Conservation (phyloP, 2,888 invertebrate species). For the Phyllotreta striolata region DNA sequence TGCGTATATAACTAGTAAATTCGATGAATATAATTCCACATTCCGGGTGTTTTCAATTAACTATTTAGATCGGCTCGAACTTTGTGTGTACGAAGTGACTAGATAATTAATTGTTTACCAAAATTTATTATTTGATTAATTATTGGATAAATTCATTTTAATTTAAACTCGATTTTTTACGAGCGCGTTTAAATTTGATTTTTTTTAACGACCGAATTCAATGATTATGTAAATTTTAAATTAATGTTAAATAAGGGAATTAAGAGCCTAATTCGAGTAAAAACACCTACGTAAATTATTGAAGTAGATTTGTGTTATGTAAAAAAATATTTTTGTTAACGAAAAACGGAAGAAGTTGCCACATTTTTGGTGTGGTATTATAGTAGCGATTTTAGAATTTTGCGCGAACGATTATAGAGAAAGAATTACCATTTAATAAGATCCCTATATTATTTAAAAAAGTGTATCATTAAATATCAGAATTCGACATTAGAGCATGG, state of each 20-base stretch:
- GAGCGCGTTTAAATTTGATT: no score
- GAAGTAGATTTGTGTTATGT: neutral
- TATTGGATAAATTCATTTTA: no score
- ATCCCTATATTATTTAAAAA: conserved; percentile 50
- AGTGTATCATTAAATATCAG: conserved; percentile 51
- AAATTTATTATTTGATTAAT: no score
- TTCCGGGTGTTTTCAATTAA: conserved; percentile 12
- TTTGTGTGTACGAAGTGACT: no score
- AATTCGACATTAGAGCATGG: conserved; percentile 52
- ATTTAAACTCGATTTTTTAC: no score
- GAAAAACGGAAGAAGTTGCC: no score
- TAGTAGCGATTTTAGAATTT: neutral
- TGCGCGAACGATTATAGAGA: conserved; percentile 46
- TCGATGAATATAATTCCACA: conserved; percentile 34
- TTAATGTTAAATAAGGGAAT: no score
- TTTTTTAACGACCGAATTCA: no score
- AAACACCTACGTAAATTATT: no score
- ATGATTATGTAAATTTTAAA: no score
- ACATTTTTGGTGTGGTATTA: neutral
- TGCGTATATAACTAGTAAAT: conserved; percentile 33
- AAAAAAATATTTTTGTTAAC: conserved; percentile 1
- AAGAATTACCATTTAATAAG: conserved; percentile 52
- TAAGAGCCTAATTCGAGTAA: no score
- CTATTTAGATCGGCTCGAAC: conserved; percentile 10
- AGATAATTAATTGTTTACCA: no score